Evolutionary conservation across 1,140 invertebrate species (phyloP).

Genomic region (Trichoplusia ni): DNA sequence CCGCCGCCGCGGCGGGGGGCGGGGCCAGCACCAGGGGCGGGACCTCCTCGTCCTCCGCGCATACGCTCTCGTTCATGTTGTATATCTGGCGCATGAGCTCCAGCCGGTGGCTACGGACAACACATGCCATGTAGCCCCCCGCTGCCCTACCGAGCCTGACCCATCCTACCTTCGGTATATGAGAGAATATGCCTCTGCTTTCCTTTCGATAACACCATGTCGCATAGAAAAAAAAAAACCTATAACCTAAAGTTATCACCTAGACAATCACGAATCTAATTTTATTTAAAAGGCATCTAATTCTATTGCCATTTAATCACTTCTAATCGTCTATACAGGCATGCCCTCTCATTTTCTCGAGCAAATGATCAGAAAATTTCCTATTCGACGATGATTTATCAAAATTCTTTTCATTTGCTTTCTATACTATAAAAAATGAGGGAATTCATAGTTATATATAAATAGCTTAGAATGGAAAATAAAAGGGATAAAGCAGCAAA

Average conservation of each 20-base stretch:
- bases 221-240: too few species aligned
- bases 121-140: slow-evolving; percentile 90
- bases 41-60: slow-evolving; percentile 73
- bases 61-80: slow-evolving; percentile 93
- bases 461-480: slow-evolving; percentile 38
- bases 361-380: slow-evolving; percentile 28
- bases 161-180: neutral
- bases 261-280: too few species aligned
- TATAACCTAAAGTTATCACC: too few species aligned
- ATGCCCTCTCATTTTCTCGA: slow-evolving; percentile 27
- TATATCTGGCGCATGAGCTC: slow-evolving; percentile 98
- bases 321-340: too few species aligned
- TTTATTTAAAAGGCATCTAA: too few species aligned
- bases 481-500: slow-evolving; percentile 69
- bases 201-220: neutral
- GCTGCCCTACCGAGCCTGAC: neutral
- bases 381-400: too few species aligned
- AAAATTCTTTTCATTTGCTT: slow-evolving; percentile 31
- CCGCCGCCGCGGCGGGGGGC: slow-evolving; percentile 45
- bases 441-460: slow-evolving; percentile 22
- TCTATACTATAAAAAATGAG: slow-evolving; percentile 1
- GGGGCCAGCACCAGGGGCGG: slow-evolving; percentile 45
- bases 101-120: slow-evolving; percentile 93
- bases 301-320: too few species aligned
- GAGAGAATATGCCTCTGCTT: slow-evolving; percentile 28